Base-by-base conservation (phyloP, 2,797 vertebrate genomes). In the Sitta carolinensis region DNA sequence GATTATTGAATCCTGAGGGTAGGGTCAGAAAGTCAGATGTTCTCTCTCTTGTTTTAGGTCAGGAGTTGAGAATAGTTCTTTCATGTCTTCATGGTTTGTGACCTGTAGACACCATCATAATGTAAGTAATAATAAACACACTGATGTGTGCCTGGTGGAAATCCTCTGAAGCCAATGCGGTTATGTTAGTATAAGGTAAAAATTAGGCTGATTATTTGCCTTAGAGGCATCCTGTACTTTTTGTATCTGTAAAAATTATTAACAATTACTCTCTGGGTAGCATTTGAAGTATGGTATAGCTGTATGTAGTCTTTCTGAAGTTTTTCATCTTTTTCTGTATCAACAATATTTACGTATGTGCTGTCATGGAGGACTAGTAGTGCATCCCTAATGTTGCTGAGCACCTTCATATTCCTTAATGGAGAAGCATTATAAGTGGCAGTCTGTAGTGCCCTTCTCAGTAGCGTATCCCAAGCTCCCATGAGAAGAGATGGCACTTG, bases 51-150 rank as follows among this genome's bases (percentile, higher is more conserved):
- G 25, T 74, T 94, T 95, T 93, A 82, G 51, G 72, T 77, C 80
- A 85, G 74, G 34, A 86, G 34, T 40, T 84, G 63, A 69, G 74
- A 93, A 63, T 54, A 51, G 25, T 70, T 78, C 67, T 93, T 93
- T 94, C 38, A 90, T 79, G 77, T 87, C 74, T 96, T 88, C 84
- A 51, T 88, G 68, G 68, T 91, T 85, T 90, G 83, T 88, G 84
- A 93, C 68, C 52, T 87, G 50, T 87, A 86, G 74, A 75, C 66
- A 90, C 72, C 48, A 55, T n/a, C n/a, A 43, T 67, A 89, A 73
- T 40, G 21, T n/a, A 58, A 74, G 68, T 84, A 88, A 93, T 87
- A 95, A 94, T 92, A 95, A 94, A 92, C 64, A 91, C 61, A 40
- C 16, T 76, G n/a, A 34, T 93, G 34, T 82, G 52, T 0, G 1